phyloP scores from a whole-genome alignment of 1,140 invertebrate genomes.

The Lepidurus couesii region DNA sequence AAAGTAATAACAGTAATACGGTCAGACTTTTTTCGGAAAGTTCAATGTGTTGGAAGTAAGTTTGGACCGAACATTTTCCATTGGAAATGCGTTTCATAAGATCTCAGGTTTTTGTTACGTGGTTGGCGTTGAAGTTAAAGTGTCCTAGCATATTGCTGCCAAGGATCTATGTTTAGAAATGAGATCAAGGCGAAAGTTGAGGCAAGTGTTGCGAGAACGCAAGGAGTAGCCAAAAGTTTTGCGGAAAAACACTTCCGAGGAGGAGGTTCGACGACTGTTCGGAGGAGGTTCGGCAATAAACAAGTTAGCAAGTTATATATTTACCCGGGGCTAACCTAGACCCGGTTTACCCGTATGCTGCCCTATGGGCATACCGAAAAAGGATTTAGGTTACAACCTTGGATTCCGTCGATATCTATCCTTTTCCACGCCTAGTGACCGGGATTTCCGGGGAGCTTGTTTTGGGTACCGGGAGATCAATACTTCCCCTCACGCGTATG shows the following conservation, averaged over 20 bases:
- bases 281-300: not conserved
- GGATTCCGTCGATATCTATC: not conserved
- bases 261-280: not conserved
- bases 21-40: too few relatives aligned
- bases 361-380: not conserved
- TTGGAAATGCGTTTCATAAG: not conserved
- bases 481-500: not conserved
- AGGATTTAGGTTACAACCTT: slow-evolving; percentile 3
- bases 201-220: not conserved
- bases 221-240: not conserved
- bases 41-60: too few relatives aligned
- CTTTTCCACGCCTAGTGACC: not conserved
- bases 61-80: too few relatives aligned
- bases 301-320: not conserved
- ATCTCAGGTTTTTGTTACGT: not conserved
- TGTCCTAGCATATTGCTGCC: not conserved
- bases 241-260: not conserved
- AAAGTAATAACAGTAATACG: too few relatives aligned
- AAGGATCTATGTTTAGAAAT: not conserved
- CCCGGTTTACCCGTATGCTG: not conserved
- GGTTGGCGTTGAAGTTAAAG: not conserved
- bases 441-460: not conserved
- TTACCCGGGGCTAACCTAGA: not conserved
- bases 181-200: slow-evolving; percentile 3
- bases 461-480: not conserved